These are phyloP conservation scores for Phenacoccus solenopsis DNA, from an alignment of 1,140 invertebrate species.

Conservation along the genomic window DNA sequence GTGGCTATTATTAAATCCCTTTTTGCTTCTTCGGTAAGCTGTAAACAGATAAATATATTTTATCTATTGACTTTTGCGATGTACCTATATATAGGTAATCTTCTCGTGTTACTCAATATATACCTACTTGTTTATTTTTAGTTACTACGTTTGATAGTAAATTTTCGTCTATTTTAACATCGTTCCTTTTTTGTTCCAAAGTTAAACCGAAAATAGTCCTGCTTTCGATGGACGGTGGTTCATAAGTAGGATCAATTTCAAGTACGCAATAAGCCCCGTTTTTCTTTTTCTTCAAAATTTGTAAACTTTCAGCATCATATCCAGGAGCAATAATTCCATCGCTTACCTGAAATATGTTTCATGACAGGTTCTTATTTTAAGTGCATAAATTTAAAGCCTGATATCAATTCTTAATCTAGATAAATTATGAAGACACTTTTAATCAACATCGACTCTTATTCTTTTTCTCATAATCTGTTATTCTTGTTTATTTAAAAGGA, in stretches of 20 bases:
- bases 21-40: constrained; percentile 59
- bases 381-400: no score
- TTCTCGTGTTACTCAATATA: no score
- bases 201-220: constrained; percentile 84
- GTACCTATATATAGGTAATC: background rate
- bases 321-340: constrained; percentile 82
- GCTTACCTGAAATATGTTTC: constrained; percentile 53
- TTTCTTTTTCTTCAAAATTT: constrained; percentile 91
- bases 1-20: constrained; percentile 90
- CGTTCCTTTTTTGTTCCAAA: constrained; percentile 84
- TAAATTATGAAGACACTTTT: no score
- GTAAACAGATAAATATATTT: constrained; percentile 24
- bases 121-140: constrained; percentile 43
- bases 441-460: no score
- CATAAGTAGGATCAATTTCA: constrained; percentile 80
- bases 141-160: constrained; percentile 79
- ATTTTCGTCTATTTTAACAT: constrained; percentile 64
- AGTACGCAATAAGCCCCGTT: constrained; percentile 84
- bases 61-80: background rate
- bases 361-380: no score
- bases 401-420: no score
- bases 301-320: constrained; percentile 71
- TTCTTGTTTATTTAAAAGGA: no score
- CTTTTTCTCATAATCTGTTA: no score
- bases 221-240: constrained; percentile 65